Evolutionary conservation across 2,797 vertebrate genomes (phyloP), one percentile per base, ranked within the genome.

Genomic region (Morus bassanus): DNA sequence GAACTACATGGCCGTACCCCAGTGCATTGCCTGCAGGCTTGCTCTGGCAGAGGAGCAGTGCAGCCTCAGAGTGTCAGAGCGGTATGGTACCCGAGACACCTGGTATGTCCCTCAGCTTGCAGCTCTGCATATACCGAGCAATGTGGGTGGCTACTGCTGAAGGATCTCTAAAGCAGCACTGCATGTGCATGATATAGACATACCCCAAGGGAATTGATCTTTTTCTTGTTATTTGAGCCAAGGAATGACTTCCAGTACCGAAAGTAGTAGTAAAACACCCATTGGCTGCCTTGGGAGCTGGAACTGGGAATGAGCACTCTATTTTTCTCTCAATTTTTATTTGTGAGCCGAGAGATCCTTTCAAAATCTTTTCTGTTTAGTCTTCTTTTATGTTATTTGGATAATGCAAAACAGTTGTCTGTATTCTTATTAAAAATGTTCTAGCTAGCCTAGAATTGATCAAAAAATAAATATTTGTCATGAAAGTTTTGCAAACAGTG

Each of bases 311-410:
- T 35, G 64, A 96, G 22, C 21, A 13, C 65, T 95, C 48, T 88
- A 41, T 91, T 93, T 91, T 77, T 88, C 63, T 61, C 59, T 95
- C 53, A 25, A 75, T 92, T 95, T 94, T 94, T 72, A 53, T 95
- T 95, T 88, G 67, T 89, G 78, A 96, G 73, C 78, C 75, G 78
- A 94, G 82, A 96, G 54, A 78, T 69, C 59, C 18, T 93, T 96
- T 94, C 65, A 92, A 78, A 96, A 89, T 94, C 59, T 89, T 89
- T 91, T 95, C 73, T 94, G 79, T 92, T 92, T 89, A 67, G 79
- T 93, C 69, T 68, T 94, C 81, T 94, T 93, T 92, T 73, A 88
- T 63, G 39, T 85, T 95, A 73, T 73, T 92, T 88, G 61, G 78
- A 72, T 95, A 96, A 92, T 75, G 75, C 7, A 13, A 82, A 95